Conservation (phyloP, 2,888 invertebrate genomes). For the Heliconius aoede region DNA sequence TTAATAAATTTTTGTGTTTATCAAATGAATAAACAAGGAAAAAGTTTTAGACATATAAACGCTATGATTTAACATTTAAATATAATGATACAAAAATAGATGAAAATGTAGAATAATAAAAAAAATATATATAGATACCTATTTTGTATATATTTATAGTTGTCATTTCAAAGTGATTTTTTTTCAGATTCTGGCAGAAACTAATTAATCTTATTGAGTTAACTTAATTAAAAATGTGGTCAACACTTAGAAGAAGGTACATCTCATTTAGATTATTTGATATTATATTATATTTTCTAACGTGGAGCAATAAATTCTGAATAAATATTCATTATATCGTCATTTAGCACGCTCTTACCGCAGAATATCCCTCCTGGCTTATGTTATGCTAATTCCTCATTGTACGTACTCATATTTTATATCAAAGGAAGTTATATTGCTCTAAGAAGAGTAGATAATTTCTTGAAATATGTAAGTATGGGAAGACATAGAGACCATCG, state of each 20-base stretch:
- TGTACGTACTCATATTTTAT: neutral
- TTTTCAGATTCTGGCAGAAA: too few species aligned
- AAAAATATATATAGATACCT: too few species aligned
- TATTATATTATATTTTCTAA: constrained; percentile 7
- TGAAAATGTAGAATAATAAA: too few species aligned
- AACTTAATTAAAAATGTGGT: neutral
- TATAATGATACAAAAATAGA: neutral
- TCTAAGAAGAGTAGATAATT: neutral
- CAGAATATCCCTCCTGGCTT: constrained; percentile 12
- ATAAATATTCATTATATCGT: constrained; percentile 18
- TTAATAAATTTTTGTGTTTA: constrained; percentile 5
- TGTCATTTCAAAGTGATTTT: too few species aligned
- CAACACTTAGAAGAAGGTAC: neutral
- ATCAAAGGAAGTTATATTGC: neutral
- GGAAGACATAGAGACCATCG: neutral
- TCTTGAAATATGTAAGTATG: neutral
- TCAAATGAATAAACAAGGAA: neutral
- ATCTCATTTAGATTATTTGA: neutral
- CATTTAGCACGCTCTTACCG: constrained; percentile 16
- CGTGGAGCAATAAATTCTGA: neutral
- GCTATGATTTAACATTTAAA: neutral
- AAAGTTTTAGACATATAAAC: neutral
- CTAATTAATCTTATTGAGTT: too few species aligned
- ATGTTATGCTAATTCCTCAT: constrained; percentile 14
- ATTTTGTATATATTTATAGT: too few species aligned